Evolutionary conservation across 2,888 invertebrate genomes (phyloP).

Genomic region (Tolmerus cingulatus): DNA sequence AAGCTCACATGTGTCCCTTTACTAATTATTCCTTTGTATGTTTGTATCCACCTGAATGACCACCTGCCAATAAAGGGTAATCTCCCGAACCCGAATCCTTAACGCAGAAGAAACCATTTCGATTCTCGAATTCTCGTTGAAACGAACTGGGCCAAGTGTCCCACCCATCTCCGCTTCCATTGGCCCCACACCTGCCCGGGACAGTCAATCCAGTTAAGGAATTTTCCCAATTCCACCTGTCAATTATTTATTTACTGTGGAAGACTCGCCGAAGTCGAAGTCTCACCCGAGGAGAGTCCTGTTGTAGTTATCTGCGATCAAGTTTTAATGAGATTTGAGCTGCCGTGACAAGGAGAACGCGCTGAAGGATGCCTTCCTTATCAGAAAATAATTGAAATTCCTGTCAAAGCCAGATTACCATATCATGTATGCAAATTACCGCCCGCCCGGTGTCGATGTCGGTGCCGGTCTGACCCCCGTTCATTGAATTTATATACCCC

Average conservation of each 20-base stretch:
- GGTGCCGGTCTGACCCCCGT: constrained; percentile 6
- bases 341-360: not conserved
- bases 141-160: not conserved
- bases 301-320: constrained; percentile 9
- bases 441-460: not conserved
- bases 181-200: not conserved
- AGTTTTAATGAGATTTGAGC: constrained; percentile 22
- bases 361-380: constrained; percentile 21
- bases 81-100: not conserved
- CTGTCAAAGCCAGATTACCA: constrained; percentile 34
- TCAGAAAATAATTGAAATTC: constrained; percentile 31
- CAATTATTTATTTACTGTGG: not conserved
- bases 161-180: not conserved
- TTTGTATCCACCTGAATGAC: not conserved
- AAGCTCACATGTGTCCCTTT: not conserved
- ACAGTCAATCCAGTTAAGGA: not conserved
- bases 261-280: not conserved
- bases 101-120: not conserved
- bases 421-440: constrained; percentile 35
- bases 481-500: not conserved
- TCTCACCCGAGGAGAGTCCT: not conserved
- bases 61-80: not conserved
- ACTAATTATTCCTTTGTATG: not conserved
- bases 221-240: not conserved
- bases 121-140: not conserved